Conservation (phyloP, 2,113 vertebrate genomes). For the Sylvietta virens region DNA sequence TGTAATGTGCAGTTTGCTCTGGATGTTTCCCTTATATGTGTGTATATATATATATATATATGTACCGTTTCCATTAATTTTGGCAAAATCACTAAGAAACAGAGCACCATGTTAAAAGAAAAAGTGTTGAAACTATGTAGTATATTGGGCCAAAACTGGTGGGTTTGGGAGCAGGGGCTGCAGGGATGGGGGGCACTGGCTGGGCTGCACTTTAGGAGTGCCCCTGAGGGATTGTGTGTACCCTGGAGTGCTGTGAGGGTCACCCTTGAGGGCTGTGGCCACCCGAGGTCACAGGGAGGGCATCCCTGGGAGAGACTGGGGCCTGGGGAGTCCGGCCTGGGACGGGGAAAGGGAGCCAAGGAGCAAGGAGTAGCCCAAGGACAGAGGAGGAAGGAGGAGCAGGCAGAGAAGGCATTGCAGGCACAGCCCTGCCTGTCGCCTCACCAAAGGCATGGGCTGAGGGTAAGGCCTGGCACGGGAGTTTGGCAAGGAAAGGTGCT, state of each 20-base stretch:
- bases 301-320: background rate
- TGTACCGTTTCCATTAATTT: background rate
- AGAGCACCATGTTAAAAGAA: background rate
- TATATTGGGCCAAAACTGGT: background rate
- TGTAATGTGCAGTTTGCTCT: background rate
- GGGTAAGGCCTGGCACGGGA: background rate
- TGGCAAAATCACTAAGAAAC: background rate
- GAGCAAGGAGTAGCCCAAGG: background rate
- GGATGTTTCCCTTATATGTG: background rate
- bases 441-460: fast-evolving
- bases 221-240: fast-evolving
- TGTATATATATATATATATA: background rate
- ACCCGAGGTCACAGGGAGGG: background rate
- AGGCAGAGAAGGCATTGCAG: background rate
- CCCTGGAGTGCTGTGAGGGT: background rate
- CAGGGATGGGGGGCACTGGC: background rate
- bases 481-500: too few relatives aligned
- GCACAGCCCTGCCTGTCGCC: fast-evolving
- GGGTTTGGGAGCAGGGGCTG: background rate
- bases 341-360: background rate
- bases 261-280: background rate
- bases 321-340: too few relatives aligned
- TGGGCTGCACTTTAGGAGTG: background rate
- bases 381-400: background rate
- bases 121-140: background rate